A percentile compares a stretch with the other conserved stretches of the same genome.
Conservation (phyloP, 2,113 vertebrate species). For the Mirza zaza region DNA sequence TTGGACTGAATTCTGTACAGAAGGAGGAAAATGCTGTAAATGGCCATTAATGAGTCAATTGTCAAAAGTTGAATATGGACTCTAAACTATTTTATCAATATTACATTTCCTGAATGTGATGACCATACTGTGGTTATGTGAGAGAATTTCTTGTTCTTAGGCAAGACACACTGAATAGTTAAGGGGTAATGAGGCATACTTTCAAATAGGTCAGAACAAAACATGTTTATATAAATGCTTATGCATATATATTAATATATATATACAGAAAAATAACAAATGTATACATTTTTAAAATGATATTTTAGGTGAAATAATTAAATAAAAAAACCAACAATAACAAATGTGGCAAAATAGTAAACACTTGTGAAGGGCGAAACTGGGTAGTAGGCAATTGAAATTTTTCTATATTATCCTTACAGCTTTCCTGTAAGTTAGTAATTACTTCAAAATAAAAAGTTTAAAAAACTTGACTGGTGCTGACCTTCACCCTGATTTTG, state of each 20-base stretch:
- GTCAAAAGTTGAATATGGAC: slow-evolving; percentile 3
- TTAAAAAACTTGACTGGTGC: not conserved
- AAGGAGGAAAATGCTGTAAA: not conserved
- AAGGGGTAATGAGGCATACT: not conserved
- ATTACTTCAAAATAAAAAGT: slow-evolving; percentile 32
- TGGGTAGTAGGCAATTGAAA: not conserved
- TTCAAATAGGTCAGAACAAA: not conserved
- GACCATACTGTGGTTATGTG: not conserved
- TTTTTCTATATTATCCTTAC: not conserved
- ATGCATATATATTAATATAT: not conserved
- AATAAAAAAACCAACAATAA: not conserved
- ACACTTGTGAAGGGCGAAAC: not conserved
- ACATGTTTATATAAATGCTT: not conserved
- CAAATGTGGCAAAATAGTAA: slow-evolving; percentile 25
- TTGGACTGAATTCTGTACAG: not conserved
- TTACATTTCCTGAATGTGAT: slow-evolving; percentile 22
- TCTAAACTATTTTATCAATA: slow-evolving; percentile 1
- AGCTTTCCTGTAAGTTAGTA: not conserved
- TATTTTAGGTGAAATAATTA: no score
- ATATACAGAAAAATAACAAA: not conserved
- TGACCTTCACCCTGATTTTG: slow-evolving; percentile 37
- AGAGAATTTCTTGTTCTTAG: not conserved
- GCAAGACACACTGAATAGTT: not conserved
- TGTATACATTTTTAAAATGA: not conserved
- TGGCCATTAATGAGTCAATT: not conserved